Percentiles rank a stretch among this genome's conserved stretches.
Conservation (phyloP, 2,797 vertebrate species). For the Mallotus villosus region DNA sequence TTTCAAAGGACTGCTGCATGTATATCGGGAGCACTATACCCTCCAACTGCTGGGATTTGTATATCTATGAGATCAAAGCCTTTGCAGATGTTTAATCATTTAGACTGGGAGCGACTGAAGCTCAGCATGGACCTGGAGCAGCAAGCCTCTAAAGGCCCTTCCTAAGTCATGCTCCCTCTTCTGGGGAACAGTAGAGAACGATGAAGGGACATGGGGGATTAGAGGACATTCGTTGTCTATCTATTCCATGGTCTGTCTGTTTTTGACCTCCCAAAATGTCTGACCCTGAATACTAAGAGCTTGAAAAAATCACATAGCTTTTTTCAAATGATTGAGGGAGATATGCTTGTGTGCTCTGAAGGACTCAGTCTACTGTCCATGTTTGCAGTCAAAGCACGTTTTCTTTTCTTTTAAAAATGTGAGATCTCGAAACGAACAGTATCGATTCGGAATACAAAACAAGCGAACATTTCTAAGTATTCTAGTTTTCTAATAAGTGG, state of each 20-base stretch:
- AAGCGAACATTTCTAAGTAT: slow-evolving; percentile 3
- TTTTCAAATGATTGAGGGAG: no score
- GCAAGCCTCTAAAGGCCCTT: no score
- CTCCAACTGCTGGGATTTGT: slow-evolving; percentile 12
- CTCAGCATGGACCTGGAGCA: neutral
- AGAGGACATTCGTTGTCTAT: neutral
- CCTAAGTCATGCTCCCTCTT: neutral
- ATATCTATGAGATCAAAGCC: slow-evolving; percentile 35
- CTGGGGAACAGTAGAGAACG: neutral
- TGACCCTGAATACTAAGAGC: neutral
- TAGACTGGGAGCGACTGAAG: slow-evolving; percentile 7
- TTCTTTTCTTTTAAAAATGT: neutral
- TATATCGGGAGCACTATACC: slow-evolving; percentile 6
- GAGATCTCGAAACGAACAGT: no score
- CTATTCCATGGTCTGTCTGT: neutral
- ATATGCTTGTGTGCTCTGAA: neutral
- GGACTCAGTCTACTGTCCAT: neutral
- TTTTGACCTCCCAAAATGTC: neutral
- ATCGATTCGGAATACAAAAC: neutral
- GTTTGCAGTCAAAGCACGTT: slow-evolving; percentile 1
- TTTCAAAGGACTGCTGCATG: slow-evolving; percentile 9
- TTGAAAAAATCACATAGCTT: neutral
- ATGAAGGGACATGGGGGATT: neutral
- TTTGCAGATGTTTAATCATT: slow-evolving; percentile 39
- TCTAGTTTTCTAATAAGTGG: neutral